Evolutionary conservation across 2,113 vertebrate genomes (phyloP).

Genomic region (Tympanuchus pallidicinctus): DNA sequence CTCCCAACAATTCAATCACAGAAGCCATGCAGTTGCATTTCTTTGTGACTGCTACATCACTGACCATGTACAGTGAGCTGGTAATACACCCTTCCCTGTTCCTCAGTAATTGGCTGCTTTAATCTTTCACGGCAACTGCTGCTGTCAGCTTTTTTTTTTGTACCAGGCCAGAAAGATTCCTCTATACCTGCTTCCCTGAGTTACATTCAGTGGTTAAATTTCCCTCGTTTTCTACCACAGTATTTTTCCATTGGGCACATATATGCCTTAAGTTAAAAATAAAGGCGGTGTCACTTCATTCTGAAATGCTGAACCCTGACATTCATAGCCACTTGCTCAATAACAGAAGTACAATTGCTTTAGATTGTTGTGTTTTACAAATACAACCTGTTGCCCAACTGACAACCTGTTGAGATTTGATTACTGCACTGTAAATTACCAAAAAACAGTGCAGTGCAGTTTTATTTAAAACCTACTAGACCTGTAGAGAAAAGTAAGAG

Average conservation of each 20-base stretch:
- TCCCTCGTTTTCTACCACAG: neutral
- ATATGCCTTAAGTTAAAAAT: neutral
- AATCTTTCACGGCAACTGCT: neutral
- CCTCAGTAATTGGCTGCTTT: neutral
- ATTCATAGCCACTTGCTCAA: neutral
- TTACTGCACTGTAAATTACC: neutral
- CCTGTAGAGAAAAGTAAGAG: neutral
- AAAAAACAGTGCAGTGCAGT: neutral
- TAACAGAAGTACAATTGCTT: neutral
- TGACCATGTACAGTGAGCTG: neutral
- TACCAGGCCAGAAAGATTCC: neutral
- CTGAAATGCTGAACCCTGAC: slow-evolving; percentile 10
- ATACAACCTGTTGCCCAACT: neutral
- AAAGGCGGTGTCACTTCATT: slow-evolving; percentile 1
- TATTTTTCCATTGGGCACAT: slow-evolving; percentile 27
- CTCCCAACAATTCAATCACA: neutral
- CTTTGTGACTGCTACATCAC: neutral
- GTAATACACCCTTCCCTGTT: rapidly evolving
- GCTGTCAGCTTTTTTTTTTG: neutral
- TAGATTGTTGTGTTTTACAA: neutral
- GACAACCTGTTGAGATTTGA: neutral
- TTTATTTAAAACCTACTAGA: neutral
- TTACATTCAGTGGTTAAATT: neutral
- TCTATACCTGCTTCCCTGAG: rapidly evolving
- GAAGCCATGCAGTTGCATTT: rapidly evolving